A percentile compares a stretch with the other conserved stretches of the same genome.
Evolutionary conservation across 2,797 vertebrate genomes (phyloP).

Genomic region (Syngnathus acus): DNA sequence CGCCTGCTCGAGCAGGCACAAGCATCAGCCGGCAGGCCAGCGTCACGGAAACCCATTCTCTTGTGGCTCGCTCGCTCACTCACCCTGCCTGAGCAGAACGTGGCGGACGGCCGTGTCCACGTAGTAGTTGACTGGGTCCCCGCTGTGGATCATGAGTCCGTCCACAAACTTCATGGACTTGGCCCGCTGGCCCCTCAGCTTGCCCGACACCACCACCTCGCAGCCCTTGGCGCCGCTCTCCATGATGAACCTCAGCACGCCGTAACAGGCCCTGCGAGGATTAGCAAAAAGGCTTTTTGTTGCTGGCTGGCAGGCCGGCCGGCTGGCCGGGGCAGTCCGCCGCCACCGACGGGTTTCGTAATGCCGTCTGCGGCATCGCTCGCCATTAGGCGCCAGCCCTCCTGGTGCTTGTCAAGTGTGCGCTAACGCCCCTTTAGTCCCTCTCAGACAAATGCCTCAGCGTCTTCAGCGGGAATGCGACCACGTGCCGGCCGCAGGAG

Average conservation of each 20-base stretch:
- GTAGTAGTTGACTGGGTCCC: conserved; percentile 97
- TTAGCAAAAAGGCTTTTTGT: too few species aligned
- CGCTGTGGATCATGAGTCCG: conserved; percentile 98
- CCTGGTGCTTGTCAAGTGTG: too few species aligned
- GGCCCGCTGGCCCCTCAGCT: conserved; percentile 91
- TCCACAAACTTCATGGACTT: conserved; percentile 99
- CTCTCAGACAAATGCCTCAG: conserved; percentile 99
- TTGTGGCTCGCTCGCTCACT: conserved; percentile 57
- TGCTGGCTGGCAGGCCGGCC: too few species aligned
- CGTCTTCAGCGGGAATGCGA: conserved; percentile 66
- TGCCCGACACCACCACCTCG: conserved; percentile 94
- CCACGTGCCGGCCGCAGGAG: conserved; percentile 18
- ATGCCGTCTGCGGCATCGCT: too few species aligned
- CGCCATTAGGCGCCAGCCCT: too few species aligned
- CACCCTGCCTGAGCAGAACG: conserved; percentile 92
- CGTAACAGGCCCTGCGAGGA: conserved; percentile 83
- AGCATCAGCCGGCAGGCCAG: not conserved
- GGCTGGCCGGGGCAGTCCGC: too few species aligned
- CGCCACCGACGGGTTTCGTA: too few species aligned
- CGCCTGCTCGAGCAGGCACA: conserved; percentile 63
- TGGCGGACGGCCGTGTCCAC: conserved; percentile 95
- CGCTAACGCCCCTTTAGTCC: conserved; percentile 31
- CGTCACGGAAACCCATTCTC: not conserved
- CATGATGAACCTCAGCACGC: conserved; percentile 98
- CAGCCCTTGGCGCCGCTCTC: conserved; percentile 96